Base-by-base conservation (phyloP, 2,797 vertebrate species). In the Pangasius krempfi region DNA sequence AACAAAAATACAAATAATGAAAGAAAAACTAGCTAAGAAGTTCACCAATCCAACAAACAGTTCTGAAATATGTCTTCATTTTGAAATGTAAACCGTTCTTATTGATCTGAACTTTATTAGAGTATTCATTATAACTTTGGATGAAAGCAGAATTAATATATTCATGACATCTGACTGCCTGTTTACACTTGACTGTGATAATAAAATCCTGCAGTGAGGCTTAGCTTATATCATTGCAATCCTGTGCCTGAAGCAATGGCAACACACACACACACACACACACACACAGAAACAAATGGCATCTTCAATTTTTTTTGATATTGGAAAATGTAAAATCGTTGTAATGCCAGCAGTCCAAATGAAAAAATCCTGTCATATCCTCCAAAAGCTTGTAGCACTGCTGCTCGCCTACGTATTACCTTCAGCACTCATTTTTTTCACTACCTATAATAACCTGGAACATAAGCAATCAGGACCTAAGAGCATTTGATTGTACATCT, bases 401-500 rank as follows among this genome's bases (percentile, higher is more conserved):
- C 93, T 4, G 33, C 86, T 70, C 54, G 93, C 92, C 93, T 92
- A 92, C 91, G 93, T 93, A 95, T 95, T 95, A 95, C 95, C 94
- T 94, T 93, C 92, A 90, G 88, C 90, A 90, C 91, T 91, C 92
- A 90, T 97, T 95, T 97, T 40, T 96, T 97, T 97, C 54, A 96
- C 97, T 97, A 96, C 97, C 97, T 97, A 98, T 99, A 98, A 98
- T 98, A 98, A 98, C 97, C 96, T 96, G 97, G 97, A 97, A 98
- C 98, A 98, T 97, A 97, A 98, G 97, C 97, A 96, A 96, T 96
- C 97, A 98, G 97, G 96, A 95, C 95, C 97, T 98, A 98, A 98
- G 98, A 98, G 98, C 98, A 98, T 99, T 97, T 98, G 98, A 98
- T 98, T 98, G 98, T 97, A 97, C 97, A 97, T 97, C 97, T 97